phyloP scores from a whole-genome alignment of 2,888 invertebrate species.

The Euplexia lucipara region DNA sequence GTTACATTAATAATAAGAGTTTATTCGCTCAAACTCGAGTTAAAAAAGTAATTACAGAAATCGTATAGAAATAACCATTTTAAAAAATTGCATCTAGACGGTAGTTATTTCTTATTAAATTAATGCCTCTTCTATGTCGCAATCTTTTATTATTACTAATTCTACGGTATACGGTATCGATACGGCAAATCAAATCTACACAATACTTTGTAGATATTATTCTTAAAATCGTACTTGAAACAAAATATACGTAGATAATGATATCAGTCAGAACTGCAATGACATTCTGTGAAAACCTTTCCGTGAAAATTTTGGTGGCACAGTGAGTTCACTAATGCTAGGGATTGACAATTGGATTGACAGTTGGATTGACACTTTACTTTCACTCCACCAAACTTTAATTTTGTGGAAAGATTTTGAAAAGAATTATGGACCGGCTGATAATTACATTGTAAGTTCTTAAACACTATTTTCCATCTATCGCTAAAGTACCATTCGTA shows the following conservation, averaged over 20 bases:
- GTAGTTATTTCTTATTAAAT: slow-evolving; percentile 1
- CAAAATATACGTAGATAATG: slow-evolving; percentile 53
- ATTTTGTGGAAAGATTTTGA: no score
- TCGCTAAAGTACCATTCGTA: slow-evolving; percentile 75
- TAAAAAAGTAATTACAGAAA: neutral
- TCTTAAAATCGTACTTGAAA: slow-evolving; percentile 57
- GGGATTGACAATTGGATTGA: no score
- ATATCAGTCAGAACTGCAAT: slow-evolving; percentile 57
- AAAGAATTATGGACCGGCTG: no score
- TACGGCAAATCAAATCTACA: slow-evolving; percentile 10
- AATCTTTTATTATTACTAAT: slow-evolving; percentile 5
- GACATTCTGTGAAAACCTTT: no score
- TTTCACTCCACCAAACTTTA: no score
- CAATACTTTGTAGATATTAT: slow-evolving; percentile 10
- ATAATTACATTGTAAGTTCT: no score
- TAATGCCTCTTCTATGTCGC: slow-evolving; percentile 21
- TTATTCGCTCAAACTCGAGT: neutral
- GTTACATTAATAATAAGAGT: neutral
- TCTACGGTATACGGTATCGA: slow-evolving; percentile 6
- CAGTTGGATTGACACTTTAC: no score
- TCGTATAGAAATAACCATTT: neutral
- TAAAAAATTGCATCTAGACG: neutral
- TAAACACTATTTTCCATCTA: slow-evolving; percentile 55
- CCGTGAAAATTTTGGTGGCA: no score
- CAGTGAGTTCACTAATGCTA: no score